Evolutionary conservation across 2,888 invertebrate genomes (phyloP), one percentile per base, ranked within the genome.

Genomic region (Parapristionchus giblindavisi): DNA sequence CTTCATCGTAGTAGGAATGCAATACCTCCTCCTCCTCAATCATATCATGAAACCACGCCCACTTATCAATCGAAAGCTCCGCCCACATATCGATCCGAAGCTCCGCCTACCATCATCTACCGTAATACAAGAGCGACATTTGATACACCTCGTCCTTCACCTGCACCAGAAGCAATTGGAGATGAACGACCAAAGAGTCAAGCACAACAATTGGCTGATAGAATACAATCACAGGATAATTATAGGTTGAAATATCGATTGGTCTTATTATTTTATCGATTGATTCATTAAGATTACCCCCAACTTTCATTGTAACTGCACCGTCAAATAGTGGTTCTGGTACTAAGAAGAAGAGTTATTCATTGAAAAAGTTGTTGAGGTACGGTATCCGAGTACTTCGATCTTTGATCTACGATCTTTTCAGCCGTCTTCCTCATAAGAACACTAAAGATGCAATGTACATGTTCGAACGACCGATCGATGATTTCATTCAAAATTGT

Each of bases 21-120:
- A 24, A 27, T 29, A 24, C 29, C 24, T 8, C 71, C 92, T 93
- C 1, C 89, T 92, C 77, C 89, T 91, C 79, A 90, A 92, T 66
- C 93, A 92, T 40, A 91, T 92, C 79, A 91, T 91, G 14, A 8
- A 32, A 6, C 38, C 61, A 27, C 71, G 17, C 21, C 56, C 5
- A 17, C 71, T 34, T 34, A 51, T 27, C 52, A 11, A 11, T 21
- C 21, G 11, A 11, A 11, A 11, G 11, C 48, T 48, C 48, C 48
- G 11, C 48, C 48, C 48, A 48, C 48, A 11, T 14, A 14, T 21
- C 48, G 48, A 14, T 21, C 21, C 58, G 1, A 92, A 92, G 86
- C 93, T 92, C 56, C 92, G 92, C 81, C 89, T 27, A 40, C 38
- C 43, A n/a, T 65, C 75, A 52, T 75, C 75, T 54, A 65, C 29